These are phyloP conservation scores for Pecten maximus DNA, from an alignment of 2,888 invertebrate genomes.

Conservation along the genomic window DNA sequence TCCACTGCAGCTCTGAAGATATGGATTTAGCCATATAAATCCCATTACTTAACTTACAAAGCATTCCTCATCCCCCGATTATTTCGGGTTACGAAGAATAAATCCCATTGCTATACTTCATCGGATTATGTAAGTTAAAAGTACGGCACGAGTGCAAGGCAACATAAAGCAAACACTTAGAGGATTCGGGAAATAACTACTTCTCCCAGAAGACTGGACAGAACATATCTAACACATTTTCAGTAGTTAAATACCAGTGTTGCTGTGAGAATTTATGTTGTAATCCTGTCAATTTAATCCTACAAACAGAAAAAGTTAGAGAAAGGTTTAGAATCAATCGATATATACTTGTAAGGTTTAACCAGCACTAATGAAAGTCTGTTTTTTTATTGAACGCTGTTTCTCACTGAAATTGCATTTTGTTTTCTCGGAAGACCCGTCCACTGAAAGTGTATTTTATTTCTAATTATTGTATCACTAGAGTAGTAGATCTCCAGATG, in stretches of 20 bases:
- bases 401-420: too few species aligned
- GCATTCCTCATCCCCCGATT: background rate
- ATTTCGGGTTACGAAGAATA: conserved; percentile 1
- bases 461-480: too few species aligned
- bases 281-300: background rate
- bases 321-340: background rate
- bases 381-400: too few species aligned
- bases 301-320: background rate
- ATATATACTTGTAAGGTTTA: background rate
- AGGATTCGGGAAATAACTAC: background rate
- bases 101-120: background rate
- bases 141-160: background rate
- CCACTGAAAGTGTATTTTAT: too few species aligned
- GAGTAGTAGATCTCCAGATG: too few species aligned
- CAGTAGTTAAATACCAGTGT: background rate
- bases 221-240: background rate
- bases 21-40: background rate
- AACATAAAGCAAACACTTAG: background rate
- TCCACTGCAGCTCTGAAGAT: background rate
- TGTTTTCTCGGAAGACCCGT: too few species aligned
- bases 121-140: background rate
- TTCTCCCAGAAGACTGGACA: background rate
- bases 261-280: background rate
- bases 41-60: background rate
- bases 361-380: too few species aligned